Evolutionary conservation across 2,797 vertebrate species (phyloP), one percentile per base, ranked within the genome.

Genomic region (Bucorvus abyssinicus): DNA sequence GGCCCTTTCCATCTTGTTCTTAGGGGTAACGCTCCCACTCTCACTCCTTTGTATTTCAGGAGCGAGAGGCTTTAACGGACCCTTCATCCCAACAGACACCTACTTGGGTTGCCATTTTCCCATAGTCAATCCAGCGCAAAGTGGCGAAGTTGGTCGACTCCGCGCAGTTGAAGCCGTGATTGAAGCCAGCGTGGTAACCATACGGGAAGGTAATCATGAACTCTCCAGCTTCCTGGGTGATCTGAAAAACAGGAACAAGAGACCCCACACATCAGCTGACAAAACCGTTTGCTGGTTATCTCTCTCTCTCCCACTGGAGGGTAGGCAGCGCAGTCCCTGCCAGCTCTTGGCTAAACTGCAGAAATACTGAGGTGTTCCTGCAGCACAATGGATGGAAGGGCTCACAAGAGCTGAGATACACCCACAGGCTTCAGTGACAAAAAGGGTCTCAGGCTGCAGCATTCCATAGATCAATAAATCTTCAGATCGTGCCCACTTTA

Each of bases 161-260:
- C 0, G 99, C 99, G 1, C 99, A 99, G 98, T 99, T 99, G 98
- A 99, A 99, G 56, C 99, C 99, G 1, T 99, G 99, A 60, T 99
- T 99, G 97, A 99, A 99, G 56, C 99, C 99, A 0, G 99, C 99
- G 0, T 99, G 99, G 97, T 99, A 99, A 50, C 99, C 99, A 0
- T 99, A 99, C 7, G 99, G 99, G 83, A 99, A 99, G 0, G 99
- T 99, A 88, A 99, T 94, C 99, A 99, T 99, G n/a, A 99, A 99
- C 96, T 99, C 99, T 2, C 99, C 99, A 0, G 99, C 99, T 40
- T 99, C 99, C 95, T 99, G 99, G 13, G 99, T 99, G 95, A 99
- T 98, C 99, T 99, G 97, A 14, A 93, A 36, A 65, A 38, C 38
- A 71, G 5, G 42, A 65, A 42, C 0, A 8, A 60, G 38, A 70